phyloP scores from a whole-genome alignment of 1,140 invertebrate genomes.

The Neotoxoptera formosana region DNA sequence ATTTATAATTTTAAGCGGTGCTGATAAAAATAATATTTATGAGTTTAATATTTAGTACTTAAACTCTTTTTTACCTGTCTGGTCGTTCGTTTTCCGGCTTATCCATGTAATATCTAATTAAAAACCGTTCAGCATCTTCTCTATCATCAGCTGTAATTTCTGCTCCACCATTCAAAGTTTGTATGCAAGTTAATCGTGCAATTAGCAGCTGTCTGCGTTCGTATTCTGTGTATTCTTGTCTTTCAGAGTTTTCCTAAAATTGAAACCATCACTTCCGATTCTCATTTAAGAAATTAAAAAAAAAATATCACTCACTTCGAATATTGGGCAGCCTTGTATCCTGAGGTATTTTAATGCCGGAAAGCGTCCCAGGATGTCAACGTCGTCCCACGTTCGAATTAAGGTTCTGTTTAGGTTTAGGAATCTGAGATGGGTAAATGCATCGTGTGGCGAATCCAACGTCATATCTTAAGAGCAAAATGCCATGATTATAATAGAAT shows the following conservation, averaged over 20 bases:
- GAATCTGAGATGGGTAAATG: slow-evolving; percentile 75
- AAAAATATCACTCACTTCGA: slow-evolving; percentile 67
- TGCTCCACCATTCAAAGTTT: slow-evolving; percentile 87
- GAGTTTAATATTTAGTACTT: not conserved
- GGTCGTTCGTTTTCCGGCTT: slow-evolving; percentile 81
- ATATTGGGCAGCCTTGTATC: slow-evolving; percentile 70
- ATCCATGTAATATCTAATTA: slow-evolving; percentile 91
- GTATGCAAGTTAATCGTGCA: slow-evolving; percentile 84
- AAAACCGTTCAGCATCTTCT: slow-evolving; percentile 91
- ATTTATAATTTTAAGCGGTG: not conserved
- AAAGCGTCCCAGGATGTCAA: slow-evolving; percentile 83
- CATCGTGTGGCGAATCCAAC: slow-evolving; percentile 66
- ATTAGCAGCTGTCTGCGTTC: slow-evolving; percentile 85
- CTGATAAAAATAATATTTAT: not conserved
- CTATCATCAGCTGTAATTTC: slow-evolving; percentile 82
- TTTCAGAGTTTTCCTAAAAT: slow-evolving; percentile 40
- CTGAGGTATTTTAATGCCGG: slow-evolving; percentile 82
- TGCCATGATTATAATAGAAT: not conserved
- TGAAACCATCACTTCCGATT: not conserved
- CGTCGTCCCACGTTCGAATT: slow-evolving; percentile 84
- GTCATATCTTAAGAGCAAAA: slow-evolving; percentile 54
- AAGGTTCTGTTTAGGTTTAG: slow-evolving; percentile 86
- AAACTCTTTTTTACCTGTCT: slow-evolving; percentile 69
- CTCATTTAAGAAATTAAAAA: not conserved
- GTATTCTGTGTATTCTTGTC: slow-evolving; percentile 83